Base-by-base conservation (phyloP, 2,113 vertebrate genomes). In the Eurystomus gularis region DNA sequence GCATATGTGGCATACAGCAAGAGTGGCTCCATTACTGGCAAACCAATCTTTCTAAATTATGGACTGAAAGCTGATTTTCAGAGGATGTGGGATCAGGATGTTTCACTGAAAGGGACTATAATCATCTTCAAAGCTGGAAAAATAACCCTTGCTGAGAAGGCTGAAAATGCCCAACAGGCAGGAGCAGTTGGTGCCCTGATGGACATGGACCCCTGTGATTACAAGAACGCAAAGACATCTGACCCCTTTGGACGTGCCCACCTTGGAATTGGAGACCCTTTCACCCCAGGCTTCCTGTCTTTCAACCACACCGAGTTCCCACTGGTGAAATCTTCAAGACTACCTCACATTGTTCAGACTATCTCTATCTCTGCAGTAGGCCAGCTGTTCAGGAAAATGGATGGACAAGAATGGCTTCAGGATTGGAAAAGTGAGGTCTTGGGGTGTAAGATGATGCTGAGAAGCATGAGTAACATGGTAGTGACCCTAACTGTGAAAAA, bases 261-360 rank as follows among this genome's bases (percentile, higher is more conserved):
- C 95, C 66, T 99, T 81, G 99, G 99, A 84, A 99, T 98, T 29
- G 99, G 99, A 14, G 99, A 99, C 88, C 99, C 99, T 39, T 99
- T 98, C 49, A 99, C 99, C 20, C 99, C 99, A 25, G 99, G 99
- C 51, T 99, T 99, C 64, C 99, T 99, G 17, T 99, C 99, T 44
- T 99, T 99, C 95, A 99, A 99, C 94, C 98, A 99, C 90, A 99
- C 99, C 31, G 99, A 99, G 94, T 99, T 99, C 72, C 99, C 99
- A n/a, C 99, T 99, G 5, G 92, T 97, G 7, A 65, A 96, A 88
- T 99, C 99, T 20, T 99, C 99, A 26, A 99, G 99, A 54, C 97
- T 99, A 17, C 99, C 99, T 17, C n/a, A 17, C 37, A 99, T 99
- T 87, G 99, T 99, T 65, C 99, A 99, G 86, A 99, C 99, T 21